Conservation (phyloP, 2,113 vertebrate species). For the Origma solitaria region DNA sequence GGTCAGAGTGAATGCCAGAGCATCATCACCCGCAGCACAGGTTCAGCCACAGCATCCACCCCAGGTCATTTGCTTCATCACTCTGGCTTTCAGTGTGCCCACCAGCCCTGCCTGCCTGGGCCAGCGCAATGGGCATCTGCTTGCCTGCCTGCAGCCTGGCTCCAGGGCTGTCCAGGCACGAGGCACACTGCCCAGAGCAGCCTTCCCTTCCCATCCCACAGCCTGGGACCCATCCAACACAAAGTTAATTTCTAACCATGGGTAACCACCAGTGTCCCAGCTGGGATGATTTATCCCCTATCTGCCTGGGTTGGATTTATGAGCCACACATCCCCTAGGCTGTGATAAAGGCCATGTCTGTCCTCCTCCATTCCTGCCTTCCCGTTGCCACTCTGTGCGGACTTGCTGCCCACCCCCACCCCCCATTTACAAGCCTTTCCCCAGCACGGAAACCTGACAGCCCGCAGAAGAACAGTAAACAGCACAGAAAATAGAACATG, state of each 20-base stretch:
- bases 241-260: slow-evolving; percentile 80
- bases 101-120: not conserved
- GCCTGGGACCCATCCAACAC: slow-evolving; percentile 76
- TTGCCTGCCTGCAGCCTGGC: not conserved
- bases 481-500: slow-evolving; percentile 64
- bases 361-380: slow-evolving; percentile 40
- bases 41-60: not conserved
- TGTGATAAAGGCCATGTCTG: slow-evolving; percentile 77
- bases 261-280: slow-evolving; percentile 75
- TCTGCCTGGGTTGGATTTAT: slow-evolving; percentile 74
- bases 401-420: not conserved
- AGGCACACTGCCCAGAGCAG: not conserved
- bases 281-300: slow-evolving; percentile 78
- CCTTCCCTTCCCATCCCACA: slow-evolving; percentile 71
- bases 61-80: not conserved
- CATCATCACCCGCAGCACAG: not conserved
- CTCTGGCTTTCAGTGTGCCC: not conserved
- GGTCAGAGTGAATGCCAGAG: not conserved
- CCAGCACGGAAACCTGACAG: slow-evolving; percentile 75
- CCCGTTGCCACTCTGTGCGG: not conserved
- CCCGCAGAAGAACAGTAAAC: slow-evolving; percentile 83
- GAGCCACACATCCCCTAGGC: slow-evolving; percentile 66
- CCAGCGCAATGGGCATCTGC: not conserved
- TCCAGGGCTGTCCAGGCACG: not conserved
- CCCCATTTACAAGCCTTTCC: slow-evolving; percentile 63